Conservation (phyloP, 2,113 vertebrate genomes). For the Hipposideros armiger region DNA sequence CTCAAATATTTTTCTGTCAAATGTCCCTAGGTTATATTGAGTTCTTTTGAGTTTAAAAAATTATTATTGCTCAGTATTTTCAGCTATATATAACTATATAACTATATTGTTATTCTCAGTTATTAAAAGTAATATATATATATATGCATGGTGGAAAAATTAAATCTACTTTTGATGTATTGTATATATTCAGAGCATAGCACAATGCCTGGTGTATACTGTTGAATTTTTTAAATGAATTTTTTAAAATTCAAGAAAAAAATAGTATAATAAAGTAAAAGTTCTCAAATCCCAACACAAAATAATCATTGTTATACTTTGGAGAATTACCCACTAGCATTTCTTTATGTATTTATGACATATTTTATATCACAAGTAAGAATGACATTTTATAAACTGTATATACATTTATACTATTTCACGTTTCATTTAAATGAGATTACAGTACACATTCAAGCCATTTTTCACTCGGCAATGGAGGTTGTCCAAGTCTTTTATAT, state of each 20-base stretch:
- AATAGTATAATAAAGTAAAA: conserved; percentile 36
- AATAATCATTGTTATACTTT: neutral
- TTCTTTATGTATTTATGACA: neutral
- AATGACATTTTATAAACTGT: conserved; percentile 1
- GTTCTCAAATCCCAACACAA: neutral
- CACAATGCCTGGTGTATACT: neutral
- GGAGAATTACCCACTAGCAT: neutral
- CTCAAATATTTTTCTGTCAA: neutral
- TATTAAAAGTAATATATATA: conserved; percentile 1
- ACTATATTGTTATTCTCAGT: neutral
- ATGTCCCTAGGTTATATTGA: neutral
- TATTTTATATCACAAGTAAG: conserved; percentile 23
- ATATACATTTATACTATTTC: neutral
- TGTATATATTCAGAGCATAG: neutral
- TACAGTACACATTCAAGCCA: neutral
- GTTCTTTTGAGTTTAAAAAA: neutral
- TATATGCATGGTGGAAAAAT: neutral
- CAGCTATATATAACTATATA: neutral
- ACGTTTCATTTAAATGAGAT: neutral
- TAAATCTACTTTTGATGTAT: neutral
- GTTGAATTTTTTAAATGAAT: neutral
- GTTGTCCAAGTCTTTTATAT: neutral
- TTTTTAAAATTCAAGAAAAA: conserved; percentile 47
- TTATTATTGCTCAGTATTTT: neutral
- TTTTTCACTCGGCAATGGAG: neutral